Percentiles rank a stretch among this genome's conserved stretches.
phyloP scores from a whole-genome alignment of 2,797 vertebrate species.

The Heterohyrax brucei region DNA sequence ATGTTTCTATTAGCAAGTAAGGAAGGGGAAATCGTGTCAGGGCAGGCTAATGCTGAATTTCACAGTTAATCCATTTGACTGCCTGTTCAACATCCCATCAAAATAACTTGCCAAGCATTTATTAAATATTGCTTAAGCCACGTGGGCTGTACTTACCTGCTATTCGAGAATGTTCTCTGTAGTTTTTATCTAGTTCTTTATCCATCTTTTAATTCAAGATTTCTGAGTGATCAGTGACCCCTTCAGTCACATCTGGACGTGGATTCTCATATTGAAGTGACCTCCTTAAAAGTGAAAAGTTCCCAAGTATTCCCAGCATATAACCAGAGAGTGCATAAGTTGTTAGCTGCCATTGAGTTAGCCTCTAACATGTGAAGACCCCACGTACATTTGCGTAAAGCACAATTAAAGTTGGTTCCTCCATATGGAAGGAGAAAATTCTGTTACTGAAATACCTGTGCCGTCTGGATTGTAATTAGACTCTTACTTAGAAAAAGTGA shows the following conservation, averaged over 20 bases:
- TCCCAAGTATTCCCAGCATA: neutral
- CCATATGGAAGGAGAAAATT: no score
- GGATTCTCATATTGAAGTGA: neutral
- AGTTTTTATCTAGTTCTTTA: neutral
- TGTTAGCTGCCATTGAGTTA: neutral
- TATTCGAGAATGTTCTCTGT: neutral
- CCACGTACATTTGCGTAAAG: neutral
- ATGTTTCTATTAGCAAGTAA: conserved; percentile 17
- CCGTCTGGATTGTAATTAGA: neutral
- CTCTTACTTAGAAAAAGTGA: neutral
- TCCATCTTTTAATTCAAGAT: neutral
- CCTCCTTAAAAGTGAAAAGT: neutral
- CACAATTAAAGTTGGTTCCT: neutral
- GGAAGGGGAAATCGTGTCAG: neutral
- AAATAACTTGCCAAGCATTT: neutral
- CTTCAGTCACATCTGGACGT: neutral
- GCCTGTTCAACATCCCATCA: neutral
- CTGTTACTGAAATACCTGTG: no score
- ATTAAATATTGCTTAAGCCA: neutral
- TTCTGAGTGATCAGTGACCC: neutral
- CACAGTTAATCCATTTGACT: neutral
- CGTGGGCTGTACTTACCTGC: neutral
- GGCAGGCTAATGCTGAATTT: neutral
- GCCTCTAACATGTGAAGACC: neutral
- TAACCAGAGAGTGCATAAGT: neutral